phyloP scores from a whole-genome alignment of 2,888 invertebrate species.

The Criorhina ranunculi region DNA sequence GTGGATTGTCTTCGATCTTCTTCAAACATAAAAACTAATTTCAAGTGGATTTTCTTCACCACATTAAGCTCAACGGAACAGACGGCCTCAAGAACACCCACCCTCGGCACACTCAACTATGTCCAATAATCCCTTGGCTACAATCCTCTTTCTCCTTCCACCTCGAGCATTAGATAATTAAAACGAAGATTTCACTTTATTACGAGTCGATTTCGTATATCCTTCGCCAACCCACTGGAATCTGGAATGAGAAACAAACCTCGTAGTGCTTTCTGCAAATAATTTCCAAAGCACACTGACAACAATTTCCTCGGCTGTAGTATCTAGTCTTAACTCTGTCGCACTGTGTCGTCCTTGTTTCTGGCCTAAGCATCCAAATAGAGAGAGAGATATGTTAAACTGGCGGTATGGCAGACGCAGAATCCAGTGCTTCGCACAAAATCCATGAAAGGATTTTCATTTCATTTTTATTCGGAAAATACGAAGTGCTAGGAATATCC shows the following conservation, averaged over 20 bases:
- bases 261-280: slow-evolving; percentile 71
- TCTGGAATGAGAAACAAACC: slow-evolving; percentile 59
- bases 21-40: slow-evolving; percentile 68
- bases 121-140: slow-evolving; percentile 65
- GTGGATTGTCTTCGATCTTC: slow-evolving; percentile 54
- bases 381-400: slow-evolving; percentile 53
- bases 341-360: slow-evolving; percentile 44
- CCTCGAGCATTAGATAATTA: slow-evolving; percentile 66
- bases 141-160: slow-evolving; percentile 23
- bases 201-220: slow-evolving; percentile 63
- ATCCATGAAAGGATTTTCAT: slow-evolving; percentile 73
- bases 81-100: slow-evolving; percentile 17
- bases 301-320: slow-evolving; percentile 65
- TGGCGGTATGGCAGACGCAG: slow-evolving; percentile 22
- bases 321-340: slow-evolving; percentile 30
- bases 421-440: slow-evolving; percentile 62
- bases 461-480: slow-evolving; percentile 76
- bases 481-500: slow-evolving; percentile 77
- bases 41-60: slow-evolving; percentile 74
- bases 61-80: slow-evolving; percentile 70
- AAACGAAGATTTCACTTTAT: slow-evolving; percentile 73
- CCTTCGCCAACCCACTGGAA: slow-evolving; percentile 23
- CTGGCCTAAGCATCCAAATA: slow-evolving; percentile 22
- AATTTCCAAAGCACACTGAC: slow-evolving; percentile 74
- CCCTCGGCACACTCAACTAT: slow-evolving; percentile 44